phyloP scores from a whole-genome alignment of 2,888 invertebrate species.

The Apodemia zela region DNA sequence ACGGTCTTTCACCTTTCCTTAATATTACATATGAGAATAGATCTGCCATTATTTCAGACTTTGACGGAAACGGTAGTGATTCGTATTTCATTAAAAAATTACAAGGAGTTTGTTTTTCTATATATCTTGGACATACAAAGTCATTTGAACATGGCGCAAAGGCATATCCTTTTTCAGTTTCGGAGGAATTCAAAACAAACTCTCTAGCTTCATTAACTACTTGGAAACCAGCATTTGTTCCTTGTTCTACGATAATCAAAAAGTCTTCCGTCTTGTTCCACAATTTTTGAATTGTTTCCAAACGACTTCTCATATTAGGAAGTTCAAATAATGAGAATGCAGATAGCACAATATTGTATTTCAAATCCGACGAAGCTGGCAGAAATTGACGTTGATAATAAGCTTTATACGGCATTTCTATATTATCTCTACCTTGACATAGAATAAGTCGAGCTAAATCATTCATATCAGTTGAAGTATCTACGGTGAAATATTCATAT shows the following conservation, averaged over 20 bases:
- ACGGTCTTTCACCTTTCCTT: slow-evolving; percentile 83
- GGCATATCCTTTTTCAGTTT: slow-evolving; percentile 76
- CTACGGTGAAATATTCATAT: slow-evolving; percentile 92
- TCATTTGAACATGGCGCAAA: slow-evolving; percentile 95
- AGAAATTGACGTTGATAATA: slow-evolving; percentile 90
- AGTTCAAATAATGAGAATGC: slow-evolving; percentile 91
- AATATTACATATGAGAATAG: slow-evolving; percentile 90
- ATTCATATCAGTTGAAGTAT: slow-evolving; percentile 90
- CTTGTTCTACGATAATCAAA: slow-evolving; percentile 91
- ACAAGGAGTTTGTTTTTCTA: slow-evolving; percentile 85
- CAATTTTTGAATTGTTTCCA: slow-evolving; percentile 86
- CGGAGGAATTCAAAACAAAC: slow-evolving; percentile 82
- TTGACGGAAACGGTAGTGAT: slow-evolving; percentile 72
- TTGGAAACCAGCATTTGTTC: slow-evolving; percentile 89
- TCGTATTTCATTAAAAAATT: slow-evolving; percentile 86
- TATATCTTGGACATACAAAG: slow-evolving; percentile 85
- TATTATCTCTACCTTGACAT: slow-evolving; percentile 83
- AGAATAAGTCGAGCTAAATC: slow-evolving; percentile 87
- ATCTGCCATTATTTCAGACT: slow-evolving; percentile 70
- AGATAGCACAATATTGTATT: slow-evolving; percentile 90
- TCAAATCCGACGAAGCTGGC: slow-evolving; percentile 81
- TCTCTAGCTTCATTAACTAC: slow-evolving; percentile 92
- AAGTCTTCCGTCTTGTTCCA: slow-evolving; percentile 93
- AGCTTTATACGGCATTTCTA: slow-evolving; percentile 78
- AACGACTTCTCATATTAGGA: slow-evolving; percentile 82